Base-by-base conservation (phyloP, 2,797 vertebrate species). In the Tenualosa ilisha region DNA sequence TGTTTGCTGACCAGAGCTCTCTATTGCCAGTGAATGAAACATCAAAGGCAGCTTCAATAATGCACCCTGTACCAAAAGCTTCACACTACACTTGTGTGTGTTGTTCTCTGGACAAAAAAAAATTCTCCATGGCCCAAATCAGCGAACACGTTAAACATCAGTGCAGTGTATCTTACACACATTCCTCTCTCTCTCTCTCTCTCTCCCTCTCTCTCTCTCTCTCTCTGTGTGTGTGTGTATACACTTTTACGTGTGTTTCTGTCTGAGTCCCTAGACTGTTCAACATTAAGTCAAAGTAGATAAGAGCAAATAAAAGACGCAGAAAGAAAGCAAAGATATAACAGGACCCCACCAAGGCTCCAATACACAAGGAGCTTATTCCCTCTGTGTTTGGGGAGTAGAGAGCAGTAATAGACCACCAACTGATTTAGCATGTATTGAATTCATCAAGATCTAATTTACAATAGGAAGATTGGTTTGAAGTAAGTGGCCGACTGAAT, bases 231-330 rank as follows among this genome's bases (percentile, higher is more conserved):
- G 40, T 79, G 15, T 43, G 15, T 22, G 37, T 79, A 20, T 79
- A 20, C 17, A 40, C 20, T 6, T 22, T 46, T 37, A 31, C 37
- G 13, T 72, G 31, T 72, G 65, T 40, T 1, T 20, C 1, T 75
- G 12, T 20, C 1, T 20, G 72, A n/a, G 17, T 8, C 37, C 40
- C 40, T 22, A 40, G 40, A 43, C 40, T 9, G 20, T 11, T 22
- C 40, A 6, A 22, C 15, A 46, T 43, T 43, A 46, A 79, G 37
- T 37, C 72, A 79, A 84, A 87, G 82, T 90, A 85, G 89, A 85
- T 79, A 85, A 86, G 84, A 88, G 88, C 89, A 93, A 89, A 93
- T 90, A 91, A 92, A 90, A 92, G 91, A 83, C 91, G 89, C 82
- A 43, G 0, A 81, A 81, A 89, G 88, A 92, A 91, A 88, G 89